Base-by-base conservation (phyloP, 2,113 vertebrate species). In the Promerops cafer region DNA sequence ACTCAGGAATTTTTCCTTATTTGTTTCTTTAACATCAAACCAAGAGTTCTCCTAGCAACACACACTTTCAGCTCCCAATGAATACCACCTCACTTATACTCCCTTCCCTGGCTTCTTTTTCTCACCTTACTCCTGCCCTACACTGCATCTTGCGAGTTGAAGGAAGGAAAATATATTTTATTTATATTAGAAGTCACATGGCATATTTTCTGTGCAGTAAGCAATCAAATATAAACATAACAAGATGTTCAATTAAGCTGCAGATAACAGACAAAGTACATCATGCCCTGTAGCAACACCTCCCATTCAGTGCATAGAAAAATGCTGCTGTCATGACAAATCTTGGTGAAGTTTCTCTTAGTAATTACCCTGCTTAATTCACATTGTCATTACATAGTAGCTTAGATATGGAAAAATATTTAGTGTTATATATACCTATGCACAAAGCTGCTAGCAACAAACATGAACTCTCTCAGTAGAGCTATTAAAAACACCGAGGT, bases 331-430 rank as follows among this genome's bases (percentile, higher is more conserved):
- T 93, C 47, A 56, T 15, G 45, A 94, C 39, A 90, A 90, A 80
- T 27, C 42, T 42, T 65, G 61, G 33, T 26, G 30, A 85, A 80
- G 57, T 54, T 94, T 83, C 90, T 80, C 26, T 70, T 44, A 21
- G 24, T 83, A 94, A 95, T 90, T 90, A 93, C 40, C 78, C 79
- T 86, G 56, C 59, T 83, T 86, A 91, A 92, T 83, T 39, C 66
- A 88, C 7, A 4, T 16, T 83, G 50, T 80, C 82, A 66, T 86
- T 93, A 70, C 33, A 33, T 52, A 13, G 63, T 37, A 80, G 45
- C 42, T 94, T 91, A 83, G 92, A 93, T 83, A 90, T 27, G 70
- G 68, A 92, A 92, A 95, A 94, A 90, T 59, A 93, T 40, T 91
- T 60, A 72, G 13, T 60, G 23, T 11, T 45, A 71, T 23, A 64